phyloP scores from a whole-genome alignment of 2,113 vertebrate species.

The Dicrurus megarhynchus region DNA sequence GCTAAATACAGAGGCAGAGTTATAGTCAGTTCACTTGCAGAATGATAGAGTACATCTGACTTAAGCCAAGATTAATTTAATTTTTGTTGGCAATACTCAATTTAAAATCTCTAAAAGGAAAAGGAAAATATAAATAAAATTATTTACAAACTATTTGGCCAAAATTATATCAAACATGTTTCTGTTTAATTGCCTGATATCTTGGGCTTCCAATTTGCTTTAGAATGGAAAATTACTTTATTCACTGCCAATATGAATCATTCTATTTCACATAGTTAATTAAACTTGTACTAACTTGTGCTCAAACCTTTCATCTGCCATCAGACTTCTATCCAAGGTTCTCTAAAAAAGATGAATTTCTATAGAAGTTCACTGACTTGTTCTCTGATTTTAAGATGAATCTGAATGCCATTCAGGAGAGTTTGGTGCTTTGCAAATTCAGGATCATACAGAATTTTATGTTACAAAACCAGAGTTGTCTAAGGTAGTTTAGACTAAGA shows the following conservation, averaged over 20 bases:
- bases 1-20: not conserved
- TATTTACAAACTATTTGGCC: not conserved
- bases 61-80: not conserved
- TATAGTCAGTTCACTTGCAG: not conserved
- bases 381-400: not conserved
- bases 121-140: not conserved
- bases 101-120: not conserved
- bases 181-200: not conserved
- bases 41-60: not conserved
- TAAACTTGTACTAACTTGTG: not conserved
- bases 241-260: not conserved
- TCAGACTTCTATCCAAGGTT: not conserved
- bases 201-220: not conserved
- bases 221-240: not conserved
- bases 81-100: not conserved
- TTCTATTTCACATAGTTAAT: not conserved
- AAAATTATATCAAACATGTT: not conserved
- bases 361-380: not conserved
- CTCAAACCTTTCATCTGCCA: not conserved
- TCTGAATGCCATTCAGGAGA: not conserved
- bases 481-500: not conserved
- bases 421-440: not conserved
- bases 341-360: not conserved
- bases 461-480: not conserved
- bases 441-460: not conserved